These are phyloP conservation scores for Ectemnius lituratus DNA, from an alignment of 2,888 invertebrate genomes.

Conservation along the genomic window DNA sequence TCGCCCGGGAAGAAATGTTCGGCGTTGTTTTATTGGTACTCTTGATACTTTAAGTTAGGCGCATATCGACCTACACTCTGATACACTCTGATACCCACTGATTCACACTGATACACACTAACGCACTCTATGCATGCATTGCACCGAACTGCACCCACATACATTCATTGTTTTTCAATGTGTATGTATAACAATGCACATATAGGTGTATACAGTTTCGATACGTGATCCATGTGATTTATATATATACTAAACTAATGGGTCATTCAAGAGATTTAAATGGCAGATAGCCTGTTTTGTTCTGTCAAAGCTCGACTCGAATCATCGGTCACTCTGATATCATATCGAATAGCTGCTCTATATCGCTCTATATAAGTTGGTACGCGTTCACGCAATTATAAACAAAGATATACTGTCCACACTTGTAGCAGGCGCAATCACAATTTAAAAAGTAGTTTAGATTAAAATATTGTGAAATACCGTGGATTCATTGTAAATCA, in stretches of 20 bases:
- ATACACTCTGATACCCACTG: too few relatives aligned
- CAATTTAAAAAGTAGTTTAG: background rate
- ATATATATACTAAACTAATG: constrained; percentile 13
- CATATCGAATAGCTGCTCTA: constrained; percentile 30
- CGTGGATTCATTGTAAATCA: constrained; percentile 19
- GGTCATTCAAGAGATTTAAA: constrained; percentile 18
- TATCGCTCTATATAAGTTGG: constrained; percentile 20
- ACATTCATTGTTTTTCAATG: too few relatives aligned
- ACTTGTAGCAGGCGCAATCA: background rate
- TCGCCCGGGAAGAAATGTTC: too few relatives aligned
- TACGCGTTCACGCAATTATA: constrained; percentile 30
- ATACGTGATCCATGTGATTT: too few relatives aligned
- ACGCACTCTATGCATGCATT: too few relatives aligned
- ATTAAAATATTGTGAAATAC: constrained; percentile 7
- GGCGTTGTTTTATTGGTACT: too few relatives aligned
- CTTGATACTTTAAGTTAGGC: too few relatives aligned
- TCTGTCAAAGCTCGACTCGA: constrained; percentile 29
- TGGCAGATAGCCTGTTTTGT: constrained; percentile 36
- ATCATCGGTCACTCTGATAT: constrained; percentile 37
- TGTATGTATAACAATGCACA: too few relatives aligned
- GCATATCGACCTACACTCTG: too few relatives aligned
- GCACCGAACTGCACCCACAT: too few relatives aligned
- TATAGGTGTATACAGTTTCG: too few relatives aligned
- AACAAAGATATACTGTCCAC: constrained; percentile 17
- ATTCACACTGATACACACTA: too few relatives aligned